phyloP scores from a whole-genome alignment of 2,113 vertebrate species.

The Poecile atricapillus region DNA sequence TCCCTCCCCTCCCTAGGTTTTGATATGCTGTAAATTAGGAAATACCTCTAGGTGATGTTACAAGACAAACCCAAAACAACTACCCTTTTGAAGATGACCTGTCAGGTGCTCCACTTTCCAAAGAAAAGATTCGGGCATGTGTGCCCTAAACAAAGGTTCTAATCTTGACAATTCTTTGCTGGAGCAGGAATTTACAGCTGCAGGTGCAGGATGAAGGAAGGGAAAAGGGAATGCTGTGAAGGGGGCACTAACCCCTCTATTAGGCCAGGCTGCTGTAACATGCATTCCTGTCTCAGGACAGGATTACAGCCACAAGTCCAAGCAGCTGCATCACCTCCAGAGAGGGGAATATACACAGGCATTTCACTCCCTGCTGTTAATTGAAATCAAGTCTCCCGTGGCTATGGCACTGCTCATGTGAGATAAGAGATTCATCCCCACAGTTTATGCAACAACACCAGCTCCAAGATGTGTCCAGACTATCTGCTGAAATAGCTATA shows the following conservation, averaged over 20 bases:
- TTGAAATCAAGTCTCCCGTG: neutral
- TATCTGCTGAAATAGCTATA: neutral
- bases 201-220: neutral
- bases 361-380: neutral
- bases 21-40: neutral
- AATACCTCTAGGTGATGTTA: slow-evolving; percentile 3
- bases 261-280: neutral
- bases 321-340: slow-evolving; percentile 4
- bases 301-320: neutral
- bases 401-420: neutral
- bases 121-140: neutral
- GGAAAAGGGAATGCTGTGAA: neutral
- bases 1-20: neutral
- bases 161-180: neutral
- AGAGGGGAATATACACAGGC: rapidly evolving
- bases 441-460: neutral
- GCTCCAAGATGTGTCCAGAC: neutral
- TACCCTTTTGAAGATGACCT: neutral
- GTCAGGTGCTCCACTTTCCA: neutral
- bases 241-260: neutral
- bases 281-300: neutral
- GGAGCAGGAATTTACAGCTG: slow-evolving; percentile 3
- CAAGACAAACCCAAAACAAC: slow-evolving; percentile 17
- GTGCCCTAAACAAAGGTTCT: neutral
- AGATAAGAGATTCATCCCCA: neutral